A percentile compares a stretch with the other conserved stretches of the same genome.
Evolutionary conservation across 2,797 vertebrate species (phyloP).

Genomic region (Myotis myotis): DNA sequence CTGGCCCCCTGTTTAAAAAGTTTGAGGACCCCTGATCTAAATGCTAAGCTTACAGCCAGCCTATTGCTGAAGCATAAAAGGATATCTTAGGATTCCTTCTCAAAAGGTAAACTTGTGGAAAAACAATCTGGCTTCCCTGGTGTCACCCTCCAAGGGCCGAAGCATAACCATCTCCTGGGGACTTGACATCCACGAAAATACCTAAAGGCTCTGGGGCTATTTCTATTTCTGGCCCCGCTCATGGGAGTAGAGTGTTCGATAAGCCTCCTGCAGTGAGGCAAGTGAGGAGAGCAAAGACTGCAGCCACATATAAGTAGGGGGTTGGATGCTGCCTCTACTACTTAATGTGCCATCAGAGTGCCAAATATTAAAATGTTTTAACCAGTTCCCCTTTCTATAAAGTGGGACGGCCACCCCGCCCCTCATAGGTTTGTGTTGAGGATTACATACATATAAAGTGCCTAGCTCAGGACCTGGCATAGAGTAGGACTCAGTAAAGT

Average conservation of each 20-base stretch:
- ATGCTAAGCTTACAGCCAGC: not conserved
- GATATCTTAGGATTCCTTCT: not conserved
- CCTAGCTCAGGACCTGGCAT: not conserved
- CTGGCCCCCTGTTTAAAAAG: too few relatives aligned
- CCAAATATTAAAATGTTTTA: not conserved
- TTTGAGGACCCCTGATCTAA: too few relatives aligned
- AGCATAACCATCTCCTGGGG: not conserved
- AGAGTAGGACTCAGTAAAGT: not conserved
- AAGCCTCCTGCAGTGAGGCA: not conserved
- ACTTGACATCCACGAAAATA: not conserved
- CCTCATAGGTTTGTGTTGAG: fast-evolving
- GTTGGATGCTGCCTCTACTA: not conserved
- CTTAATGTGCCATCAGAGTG: fast-evolving
- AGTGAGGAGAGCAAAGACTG: fast-evolving
- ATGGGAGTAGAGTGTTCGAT: fast-evolving
- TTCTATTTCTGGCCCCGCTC: not conserved
- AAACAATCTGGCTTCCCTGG: not conserved
- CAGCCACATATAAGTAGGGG: fast-evolving
- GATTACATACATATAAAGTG: fast-evolving
- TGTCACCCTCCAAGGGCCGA: not conserved
- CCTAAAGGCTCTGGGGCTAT: too few relatives aligned
- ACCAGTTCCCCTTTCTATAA: not conserved
- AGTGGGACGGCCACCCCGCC: too few relatives aligned
- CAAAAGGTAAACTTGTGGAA: not conserved
- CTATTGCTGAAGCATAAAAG: not conserved